Evolutionary conservation across 2,797 vertebrate genomes (phyloP).

Genomic region (Cuniculus paca): DNA sequence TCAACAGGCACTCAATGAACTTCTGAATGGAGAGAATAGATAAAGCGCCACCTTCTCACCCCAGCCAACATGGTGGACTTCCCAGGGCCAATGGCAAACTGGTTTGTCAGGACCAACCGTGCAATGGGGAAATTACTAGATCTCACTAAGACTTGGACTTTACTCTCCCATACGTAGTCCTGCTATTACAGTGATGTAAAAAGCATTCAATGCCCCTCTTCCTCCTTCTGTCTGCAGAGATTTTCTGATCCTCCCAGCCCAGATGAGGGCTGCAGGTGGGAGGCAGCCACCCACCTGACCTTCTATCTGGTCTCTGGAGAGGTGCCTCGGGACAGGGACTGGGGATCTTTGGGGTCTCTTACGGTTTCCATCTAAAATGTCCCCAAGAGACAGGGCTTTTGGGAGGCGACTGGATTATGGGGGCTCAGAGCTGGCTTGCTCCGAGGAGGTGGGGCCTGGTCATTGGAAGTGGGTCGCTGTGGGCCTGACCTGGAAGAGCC

Average conservation of each 20-base stretch:
- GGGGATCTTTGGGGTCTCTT: background rate
- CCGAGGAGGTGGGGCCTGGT: background rate
- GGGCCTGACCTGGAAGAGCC: background rate
- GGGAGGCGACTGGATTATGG: background rate
- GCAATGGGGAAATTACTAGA: constrained; percentile 84
- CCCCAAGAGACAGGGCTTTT: background rate
- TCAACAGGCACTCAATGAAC: background rate
- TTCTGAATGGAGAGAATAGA: background rate
- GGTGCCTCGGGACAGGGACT: background rate
- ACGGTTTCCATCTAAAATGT: background rate
- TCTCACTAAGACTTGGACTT: constrained; percentile 88
- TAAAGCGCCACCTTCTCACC: background rate
- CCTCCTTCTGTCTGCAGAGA: constrained; percentile 81
- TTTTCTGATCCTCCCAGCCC: constrained; percentile 64
- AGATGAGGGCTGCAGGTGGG: background rate
- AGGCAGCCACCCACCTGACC: too few species aligned
- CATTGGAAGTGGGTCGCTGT: background rate
- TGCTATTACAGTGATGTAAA: constrained; percentile 89
- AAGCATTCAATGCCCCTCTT: constrained; percentile 86
- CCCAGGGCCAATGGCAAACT: background rate
- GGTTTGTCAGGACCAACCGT: background rate
- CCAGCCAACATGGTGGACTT: rapidly evolving
- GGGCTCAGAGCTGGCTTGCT: background rate
- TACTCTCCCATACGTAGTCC: constrained; percentile 90
- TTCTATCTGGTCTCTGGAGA: background rate